Percentiles rank a stretch among this genome's conserved stretches.
Evolutionary conservation across 2,888 invertebrate genomes (phyloP).

Genomic region (Apodemia duryi): DNA sequence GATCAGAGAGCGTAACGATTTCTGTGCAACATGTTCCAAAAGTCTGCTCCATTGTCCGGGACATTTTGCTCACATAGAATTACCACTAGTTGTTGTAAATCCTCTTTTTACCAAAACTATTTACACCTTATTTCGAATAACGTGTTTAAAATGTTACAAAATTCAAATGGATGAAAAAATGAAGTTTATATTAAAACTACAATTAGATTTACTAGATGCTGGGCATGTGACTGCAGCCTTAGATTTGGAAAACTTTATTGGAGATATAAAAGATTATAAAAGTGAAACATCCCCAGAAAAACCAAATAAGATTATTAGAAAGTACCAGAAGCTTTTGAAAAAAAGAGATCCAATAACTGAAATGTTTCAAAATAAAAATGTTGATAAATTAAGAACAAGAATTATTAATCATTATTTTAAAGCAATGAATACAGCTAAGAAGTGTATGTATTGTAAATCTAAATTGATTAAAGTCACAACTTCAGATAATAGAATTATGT

Average conservation of each 20-base stretch:
- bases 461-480: conserved; percentile 76
- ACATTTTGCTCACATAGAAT: conserved; percentile 96
- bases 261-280: conserved; percentile 51
- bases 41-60: conserved; percentile 87
- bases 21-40: conserved; percentile 89
- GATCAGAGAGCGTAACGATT: conserved; percentile 80
- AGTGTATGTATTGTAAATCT: conserved; percentile 77
- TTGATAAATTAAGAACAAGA: conserved; percentile 65
- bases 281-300: conserved; percentile 63
- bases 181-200: conserved; percentile 81
- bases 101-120: conserved; percentile 91
- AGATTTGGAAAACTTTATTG: conserved; percentile 76
- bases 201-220: conserved; percentile 84
- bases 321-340: conserved; percentile 55
- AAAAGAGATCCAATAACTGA: conserved; percentile 48
- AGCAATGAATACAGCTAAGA: conserved; percentile 60
- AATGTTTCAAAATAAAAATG: conserved; percentile 67
- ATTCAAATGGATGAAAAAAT: conserved; percentile 79
- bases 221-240: conserved; percentile 87
- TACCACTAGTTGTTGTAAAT: conserved; percentile 93
- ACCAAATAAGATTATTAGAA: conserved; percentile 61
- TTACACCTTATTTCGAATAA: conserved; percentile 81
- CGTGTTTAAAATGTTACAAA: conserved; percentile 85
- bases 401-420: conserved; percentile 67
- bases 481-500: conserved; percentile 81